Percentiles rank a stretch among this genome's conserved stretches.
Evolutionary conservation across 2,113 vertebrate genomes (phyloP).

Genomic region (Rhabdornis inornatus): DNA sequence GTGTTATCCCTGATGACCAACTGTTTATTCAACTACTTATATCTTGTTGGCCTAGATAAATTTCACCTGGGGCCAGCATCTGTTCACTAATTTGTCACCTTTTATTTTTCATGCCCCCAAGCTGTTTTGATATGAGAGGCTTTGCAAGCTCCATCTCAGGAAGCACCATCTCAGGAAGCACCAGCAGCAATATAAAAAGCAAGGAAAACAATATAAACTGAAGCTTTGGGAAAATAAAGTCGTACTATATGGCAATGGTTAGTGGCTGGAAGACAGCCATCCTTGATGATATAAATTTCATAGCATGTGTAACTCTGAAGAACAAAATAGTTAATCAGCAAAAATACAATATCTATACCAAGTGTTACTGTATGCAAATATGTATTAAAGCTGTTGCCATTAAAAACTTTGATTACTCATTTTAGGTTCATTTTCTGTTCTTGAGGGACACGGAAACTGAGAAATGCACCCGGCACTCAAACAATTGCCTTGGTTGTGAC

Average conservation of each 20-base stretch:
- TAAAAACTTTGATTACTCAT: background rate
- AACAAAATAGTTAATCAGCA: constrained; percentile 50
- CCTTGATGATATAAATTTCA: constrained; percentile 42
- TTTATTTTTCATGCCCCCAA: constrained; percentile 32
- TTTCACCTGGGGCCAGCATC: constrained; percentile 21
- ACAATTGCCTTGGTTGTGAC: background rate
- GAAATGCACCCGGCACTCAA: background rate
- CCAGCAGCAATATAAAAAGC: background rate
- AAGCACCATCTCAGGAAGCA: background rate
- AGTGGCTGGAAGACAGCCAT: constrained; percentile 28
- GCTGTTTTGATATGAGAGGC: constrained; percentile 11
- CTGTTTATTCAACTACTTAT: background rate
- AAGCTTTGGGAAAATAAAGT: constrained; percentile 44
- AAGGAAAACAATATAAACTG: constrained; percentile 28
- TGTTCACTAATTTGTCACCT: constrained; percentile 13
- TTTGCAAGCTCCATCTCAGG: background rate
- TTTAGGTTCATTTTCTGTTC: background rate
- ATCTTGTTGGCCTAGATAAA: background rate
- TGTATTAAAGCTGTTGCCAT: constrained; percentile 7
- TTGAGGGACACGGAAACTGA: background rate
- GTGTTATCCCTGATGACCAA: background rate
- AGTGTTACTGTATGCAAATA: constrained; percentile 27
- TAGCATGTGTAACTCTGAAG: background rate
- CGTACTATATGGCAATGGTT: constrained; percentile 45
- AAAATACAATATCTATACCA: background rate